Percentiles rank a stretch among this genome's conserved stretches.
Evolutionary conservation across 2,797 vertebrate genomes (phyloP).

Genomic region (Somateria mollissima): DNA sequence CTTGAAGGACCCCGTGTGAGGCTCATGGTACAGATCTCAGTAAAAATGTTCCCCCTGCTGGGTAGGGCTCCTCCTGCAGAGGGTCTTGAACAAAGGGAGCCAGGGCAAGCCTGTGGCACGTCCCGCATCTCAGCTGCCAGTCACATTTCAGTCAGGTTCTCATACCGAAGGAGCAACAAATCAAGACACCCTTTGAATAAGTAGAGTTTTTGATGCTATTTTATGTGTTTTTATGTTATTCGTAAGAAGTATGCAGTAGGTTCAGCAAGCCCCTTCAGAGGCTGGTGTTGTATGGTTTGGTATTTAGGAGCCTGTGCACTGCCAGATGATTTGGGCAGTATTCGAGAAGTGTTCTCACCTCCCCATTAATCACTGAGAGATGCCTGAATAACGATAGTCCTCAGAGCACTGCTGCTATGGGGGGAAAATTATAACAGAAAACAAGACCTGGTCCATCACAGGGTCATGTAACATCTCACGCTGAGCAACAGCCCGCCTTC

Average conservation of each 20-base stretch:
- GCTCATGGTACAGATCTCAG: not conserved
- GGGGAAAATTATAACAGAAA: not conserved
- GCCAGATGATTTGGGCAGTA: no score
- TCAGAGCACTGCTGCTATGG: not conserved
- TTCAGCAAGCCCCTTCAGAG: not conserved
- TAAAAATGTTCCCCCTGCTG: not conserved
- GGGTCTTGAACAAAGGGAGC: not conserved
- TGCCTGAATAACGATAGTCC: not conserved
- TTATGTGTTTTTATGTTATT: not conserved
- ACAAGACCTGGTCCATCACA: accelerated
- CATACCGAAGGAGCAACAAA: not conserved
- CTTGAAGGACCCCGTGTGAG: not conserved
- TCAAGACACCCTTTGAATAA: not conserved
- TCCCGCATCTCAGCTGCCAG: not conserved
- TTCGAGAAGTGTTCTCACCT: not conserved
- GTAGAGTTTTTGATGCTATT: not conserved
- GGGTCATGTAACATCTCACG: not conserved
- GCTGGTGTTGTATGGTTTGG: not conserved
- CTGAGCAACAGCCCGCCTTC: not conserved
- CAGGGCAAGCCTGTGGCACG: not conserved
- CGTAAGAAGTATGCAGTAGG: not conserved
- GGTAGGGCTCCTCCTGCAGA: not conserved
- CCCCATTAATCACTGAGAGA: not conserved
- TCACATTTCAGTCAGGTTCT: not conserved
- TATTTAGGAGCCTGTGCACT: not conserved